Base-by-base conservation (phyloP, 2,888 invertebrate species). In the Catocala nupta region DNA sequence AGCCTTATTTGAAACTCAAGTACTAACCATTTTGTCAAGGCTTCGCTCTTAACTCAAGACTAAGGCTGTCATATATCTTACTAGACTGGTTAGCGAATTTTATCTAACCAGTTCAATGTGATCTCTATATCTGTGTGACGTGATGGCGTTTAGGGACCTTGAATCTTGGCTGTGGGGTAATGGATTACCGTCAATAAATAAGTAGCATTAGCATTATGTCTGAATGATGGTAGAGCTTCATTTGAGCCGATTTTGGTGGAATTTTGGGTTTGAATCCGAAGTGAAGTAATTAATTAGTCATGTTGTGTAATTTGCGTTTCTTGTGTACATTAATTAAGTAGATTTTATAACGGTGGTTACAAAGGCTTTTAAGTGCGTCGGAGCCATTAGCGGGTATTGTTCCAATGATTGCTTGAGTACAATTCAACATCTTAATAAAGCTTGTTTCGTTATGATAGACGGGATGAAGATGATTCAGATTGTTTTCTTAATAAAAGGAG, bases 161-260 rank as follows among this genome's bases (percentile, higher is more conserved):
- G 25, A 45, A 59, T 16, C 12, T 34, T 80, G 85, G 85, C 75
- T 75, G 64, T 65, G 68, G 76, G 76, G 78, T 87, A 86, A 90
- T 86, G 84, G 90, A 91, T 91, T 89, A 90, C 80, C 84, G 78
- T 89, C 86, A 90, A 90, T 91, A 90, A 91, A 92, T 91, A 90
- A 90, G 86, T 83, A 86, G 86, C 83, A 87, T 90, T 85, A 86
- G 82, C 73, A 76, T 87, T 83, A 84, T 81, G 81, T 80, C 77
- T 86, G 86, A 85, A 81, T 82, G 83, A 85, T 83, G 84, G 83
- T 49, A 70, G 79, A 80, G 83, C 73, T 84, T 85, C 82, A 81
- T 86, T 85, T 87, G 82, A 89, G 84, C 85, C 81, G 89, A 88
- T 91, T 92, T 88, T 77, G 89, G 90, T 81, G 70, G 79, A 84